Evolutionary conservation across 2,888 invertebrate genomes (phyloP).

Genomic region (Rotaria sp.): DNA sequence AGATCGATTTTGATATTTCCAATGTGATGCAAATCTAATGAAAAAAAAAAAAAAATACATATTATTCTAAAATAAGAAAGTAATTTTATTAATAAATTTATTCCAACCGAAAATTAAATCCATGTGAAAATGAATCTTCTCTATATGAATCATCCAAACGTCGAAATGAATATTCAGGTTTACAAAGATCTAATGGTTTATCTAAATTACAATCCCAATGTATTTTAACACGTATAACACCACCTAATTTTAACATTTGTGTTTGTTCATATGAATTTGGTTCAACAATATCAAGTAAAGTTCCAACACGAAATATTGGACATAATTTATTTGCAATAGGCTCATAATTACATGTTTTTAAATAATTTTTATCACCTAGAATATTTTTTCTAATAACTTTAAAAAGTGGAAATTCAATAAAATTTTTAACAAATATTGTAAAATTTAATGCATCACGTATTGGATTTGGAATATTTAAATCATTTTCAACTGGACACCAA

Average conservation of each 20-base stretch:
- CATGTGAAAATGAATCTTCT: slow-evolving; percentile 41
- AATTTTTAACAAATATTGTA: slow-evolving; percentile 25
- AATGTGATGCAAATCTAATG: slow-evolving; percentile 49
- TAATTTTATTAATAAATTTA: no score
- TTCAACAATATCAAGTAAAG: slow-evolving; percentile 50
- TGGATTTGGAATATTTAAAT: background rate
- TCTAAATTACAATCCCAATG: slow-evolving; percentile 59
- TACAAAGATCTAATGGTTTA: slow-evolving; percentile 52
- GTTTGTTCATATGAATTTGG: slow-evolving; percentile 41
- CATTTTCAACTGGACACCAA: slow-evolving; percentile 26
- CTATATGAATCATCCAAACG: slow-evolving; percentile 52
- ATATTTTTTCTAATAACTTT: slow-evolving; percentile 6
- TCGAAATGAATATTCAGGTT: slow-evolving; percentile 56
- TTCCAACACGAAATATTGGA: slow-evolving; percentile 56
- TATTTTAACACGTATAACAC: slow-evolving; percentile 57
- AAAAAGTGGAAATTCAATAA: slow-evolving; percentile 27
- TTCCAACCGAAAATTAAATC: slow-evolving; percentile 46
- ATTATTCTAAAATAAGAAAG: background rate
- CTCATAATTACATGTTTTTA: slow-evolving; percentile 44
- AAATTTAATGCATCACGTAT: slow-evolving; percentile 6
- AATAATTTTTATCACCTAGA: background rate
- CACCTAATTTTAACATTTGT: slow-evolving; percentile 46
- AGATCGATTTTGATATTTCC: slow-evolving; percentile 42
- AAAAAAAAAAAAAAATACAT: background rate
- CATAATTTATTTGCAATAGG: slow-evolving; percentile 49